phyloP scores from a whole-genome alignment of 2,797 vertebrate genomes.

The Centropyge bicolor region DNA sequence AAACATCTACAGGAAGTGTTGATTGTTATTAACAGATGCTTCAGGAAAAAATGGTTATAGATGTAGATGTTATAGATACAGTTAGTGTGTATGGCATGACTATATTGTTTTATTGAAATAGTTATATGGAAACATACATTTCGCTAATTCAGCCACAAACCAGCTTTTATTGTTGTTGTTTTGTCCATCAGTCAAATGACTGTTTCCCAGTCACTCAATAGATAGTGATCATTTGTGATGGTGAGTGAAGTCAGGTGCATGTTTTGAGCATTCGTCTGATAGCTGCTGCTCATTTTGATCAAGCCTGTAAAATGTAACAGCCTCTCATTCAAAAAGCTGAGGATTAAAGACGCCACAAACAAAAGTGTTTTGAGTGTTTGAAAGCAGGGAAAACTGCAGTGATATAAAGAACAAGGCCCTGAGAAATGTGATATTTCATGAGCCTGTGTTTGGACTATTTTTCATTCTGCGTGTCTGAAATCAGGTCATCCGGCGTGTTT shows the following conservation, averaged over 20 bases:
- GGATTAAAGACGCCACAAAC: slow-evolving; percentile 10
- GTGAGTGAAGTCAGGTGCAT: too few relatives aligned
- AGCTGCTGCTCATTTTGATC: too few relatives aligned
- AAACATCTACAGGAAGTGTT: slow-evolving; percentile 1
- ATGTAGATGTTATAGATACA: not conserved
- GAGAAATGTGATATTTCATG: slow-evolving; percentile 27
- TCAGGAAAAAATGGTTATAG: not conserved
- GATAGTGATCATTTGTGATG: too few relatives aligned
- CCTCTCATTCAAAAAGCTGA: not conserved
- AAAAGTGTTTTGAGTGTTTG: not conserved
- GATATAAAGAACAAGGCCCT: not conserved
- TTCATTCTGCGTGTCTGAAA: slow-evolving; percentile 24
- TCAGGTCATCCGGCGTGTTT: slow-evolving; percentile 33
- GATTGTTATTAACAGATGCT: not conserved
- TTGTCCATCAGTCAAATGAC: too few relatives aligned
- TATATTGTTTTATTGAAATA: not conserved
- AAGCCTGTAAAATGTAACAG: too few relatives aligned
- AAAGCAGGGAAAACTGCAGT: not conserved
- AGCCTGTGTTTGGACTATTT: slow-evolving; percentile 21
- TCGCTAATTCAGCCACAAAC: too few relatives aligned
- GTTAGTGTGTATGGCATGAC: not conserved
- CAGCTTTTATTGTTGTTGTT: too few relatives aligned
- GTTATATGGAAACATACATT: too few relatives aligned
- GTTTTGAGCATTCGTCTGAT: too few relatives aligned
- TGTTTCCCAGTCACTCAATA: too few relatives aligned